Evolutionary conservation across 2,888 invertebrate species (phyloP), one percentile per base, ranked within the genome.

Genomic region (Tachina fera): DNA sequence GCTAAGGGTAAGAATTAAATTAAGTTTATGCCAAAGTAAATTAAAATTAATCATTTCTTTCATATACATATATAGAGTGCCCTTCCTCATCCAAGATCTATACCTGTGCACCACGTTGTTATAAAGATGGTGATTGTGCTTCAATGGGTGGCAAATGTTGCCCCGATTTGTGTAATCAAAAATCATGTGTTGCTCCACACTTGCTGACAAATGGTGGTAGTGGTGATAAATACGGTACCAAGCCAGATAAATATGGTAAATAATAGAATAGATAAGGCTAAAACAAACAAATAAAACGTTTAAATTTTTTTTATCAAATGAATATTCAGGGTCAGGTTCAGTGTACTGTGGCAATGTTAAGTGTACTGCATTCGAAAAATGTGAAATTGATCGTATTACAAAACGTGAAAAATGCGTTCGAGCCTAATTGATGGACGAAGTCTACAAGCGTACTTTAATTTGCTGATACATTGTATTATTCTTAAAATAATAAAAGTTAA

Each of bases 301-400:
- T n/a, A 41, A 9, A 43, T 19, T 43, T 72, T 68, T 6, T 19
- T 68, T 58, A 1, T 14, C 49, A 63, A 31, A 31, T 5, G 4
- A 56, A 1, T 39, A 45, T 74, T 22, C 19, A 83, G 82, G 60
- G 49, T 93, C 92, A 1, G 91, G 94, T 5, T 94, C 95, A 0
- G 91, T 94, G 0, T 95, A 94, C 89, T 96, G 96, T 89, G 95
- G 94, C 87, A 95, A 95, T 88, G 94, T 94, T n/a, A 95, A 95
- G 90, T 96, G 96, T 89, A 94, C 93, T 87, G 90, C 94, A 0
- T 94, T 93, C 84, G 95, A 96, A 89, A 95, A 95, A 79, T 96
- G 96, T 91, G 94, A 94, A 89, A 90, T 93, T 86, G 95, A 96
- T 88, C 93, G 94, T 5, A 86, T 89, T 56, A 95, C 95, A 47